Base-by-base conservation (phyloP, 2,888 invertebrate species). In the Hololepta plana region DNA sequence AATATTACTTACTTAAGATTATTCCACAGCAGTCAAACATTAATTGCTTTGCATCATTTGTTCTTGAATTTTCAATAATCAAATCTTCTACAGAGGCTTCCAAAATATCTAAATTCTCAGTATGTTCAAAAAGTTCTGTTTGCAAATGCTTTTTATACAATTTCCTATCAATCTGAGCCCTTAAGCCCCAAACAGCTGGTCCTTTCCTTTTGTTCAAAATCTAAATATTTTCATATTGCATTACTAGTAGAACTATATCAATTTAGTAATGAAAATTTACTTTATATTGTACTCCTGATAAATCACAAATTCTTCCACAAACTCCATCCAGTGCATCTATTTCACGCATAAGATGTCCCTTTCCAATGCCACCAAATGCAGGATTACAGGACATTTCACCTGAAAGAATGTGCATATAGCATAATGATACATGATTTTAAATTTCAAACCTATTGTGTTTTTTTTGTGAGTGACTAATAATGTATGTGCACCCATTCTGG, bases 351-450 rank as follows among this genome's bases (percentile, higher is more conserved):
- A 87, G 55, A 49, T 88, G 82, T 0, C 85, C 87, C 53, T 90
- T 90, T 1, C 87, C 88, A 38, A 90, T 81, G 4, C 88, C 88
- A 13, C 88, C 88, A 56, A 90, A 90, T 0, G 85, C 80, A 11
- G 90, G 88, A 57, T 90, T 90, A 45, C 90, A 88, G 0, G 85
- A 84, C 88, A 90, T 90, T 55, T 82, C 85, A 14, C 82, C 77
- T 77, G 35, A 32, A 53, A 45, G n/a, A 19, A 11, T 21, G 10
- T 7, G 8, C 14, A n/a, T 23, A 12, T 13, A 23, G 8, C 4
- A 26, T 22, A 9, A 16, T 3, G 20, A 17, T 14, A 13, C 8
- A 4, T 20, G 9, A 22, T 12, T 28, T 7, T 10, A 26, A 21
- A 26, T 20, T 26, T 26, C 9, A 14, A 55, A 66, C 82, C 88